Conservation (phyloP, 2,888 invertebrate species). For the Barypeithes pellucidus region DNA sequence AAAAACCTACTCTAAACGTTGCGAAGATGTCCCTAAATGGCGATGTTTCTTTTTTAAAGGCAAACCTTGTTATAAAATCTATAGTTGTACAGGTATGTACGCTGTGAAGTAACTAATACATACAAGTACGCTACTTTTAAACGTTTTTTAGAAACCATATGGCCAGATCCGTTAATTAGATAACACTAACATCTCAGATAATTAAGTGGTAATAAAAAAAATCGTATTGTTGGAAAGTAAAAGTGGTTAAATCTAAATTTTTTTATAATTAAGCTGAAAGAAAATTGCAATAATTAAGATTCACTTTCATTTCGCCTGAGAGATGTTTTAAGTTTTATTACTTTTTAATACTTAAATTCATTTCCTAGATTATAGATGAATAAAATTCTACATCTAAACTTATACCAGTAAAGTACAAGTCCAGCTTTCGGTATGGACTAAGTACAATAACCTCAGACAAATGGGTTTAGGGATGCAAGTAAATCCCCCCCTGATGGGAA, state of each 20-base stretch:
- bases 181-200: conserved; percentile 7
- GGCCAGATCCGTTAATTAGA: conserved; percentile 2
- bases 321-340: neutral
- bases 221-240: neutral
- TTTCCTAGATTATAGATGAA: too few species aligned
- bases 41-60: neutral
- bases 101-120: neutral
- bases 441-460: too few species aligned
- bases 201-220: conserved; percentile 1
- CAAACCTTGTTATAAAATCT: neutral
- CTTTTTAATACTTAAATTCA: neutral
- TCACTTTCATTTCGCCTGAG: conserved; percentile 1
- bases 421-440: too few species aligned
- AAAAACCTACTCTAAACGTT: too few species aligned
- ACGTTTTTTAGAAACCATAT: conserved; percentile 9
- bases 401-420: too few species aligned
- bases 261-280: neutral
- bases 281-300: conserved; percentile 4
- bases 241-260: conserved; percentile 3
- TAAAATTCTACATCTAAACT: too few species aligned
- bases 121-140: neutral
- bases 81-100: neutral
- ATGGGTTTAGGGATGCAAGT: too few species aligned
- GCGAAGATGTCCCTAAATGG: neutral
- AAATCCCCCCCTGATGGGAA: too few species aligned